Percentiles rank a stretch among this genome's conserved stretches.
Conservation (phyloP, 2,797 vertebrate species). For the Ptychadena robeensis region DNA sequence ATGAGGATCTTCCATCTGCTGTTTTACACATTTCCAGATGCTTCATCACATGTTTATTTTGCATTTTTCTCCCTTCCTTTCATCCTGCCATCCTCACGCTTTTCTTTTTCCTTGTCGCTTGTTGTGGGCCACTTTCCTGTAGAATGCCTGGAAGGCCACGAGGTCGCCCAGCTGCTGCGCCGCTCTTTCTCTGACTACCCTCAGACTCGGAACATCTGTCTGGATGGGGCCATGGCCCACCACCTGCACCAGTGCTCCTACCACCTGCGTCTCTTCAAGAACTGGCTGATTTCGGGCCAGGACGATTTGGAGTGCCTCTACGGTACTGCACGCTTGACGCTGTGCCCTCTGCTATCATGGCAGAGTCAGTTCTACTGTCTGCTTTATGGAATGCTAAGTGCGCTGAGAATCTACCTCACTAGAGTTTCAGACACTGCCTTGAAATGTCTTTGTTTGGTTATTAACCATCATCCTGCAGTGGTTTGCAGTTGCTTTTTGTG, state of each 20-base stretch:
- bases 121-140: constrained; percentile 80
- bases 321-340: constrained; percentile 87
- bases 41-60: constrained; percentile 50
- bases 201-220: constrained; percentile 81
- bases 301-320: constrained; percentile 95
- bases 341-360: constrained; percentile 64
- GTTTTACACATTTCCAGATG: constrained; percentile 49
- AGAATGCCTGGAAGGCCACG: constrained; percentile 91
- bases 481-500: constrained; percentile 57
- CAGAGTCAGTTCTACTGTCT: constrained; percentile 66
- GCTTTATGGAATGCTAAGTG: constrained; percentile 71
- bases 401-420: constrained; percentile 62
- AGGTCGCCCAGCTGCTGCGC: constrained; percentile 92
- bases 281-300: constrained; percentile 97
- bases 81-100: constrained; percentile 65
- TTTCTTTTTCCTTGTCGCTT: constrained; percentile 73
- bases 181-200: constrained; percentile 89
- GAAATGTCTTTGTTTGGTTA: constrained; percentile 43
- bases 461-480: constrained; percentile 45
- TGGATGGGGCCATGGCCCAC: constrained; percentile 92
- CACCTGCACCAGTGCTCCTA: constrained; percentile 98
- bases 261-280: constrained; percentile 98
- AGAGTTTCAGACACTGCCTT: constrained; percentile 25
- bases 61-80: background rate
- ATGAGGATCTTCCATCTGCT: constrained; percentile 41